Percentiles rank a stretch among this genome's conserved stretches.
phyloP scores from a whole-genome alignment of 1,140 invertebrate species.

The Wasmannia auropunctata region DNA sequence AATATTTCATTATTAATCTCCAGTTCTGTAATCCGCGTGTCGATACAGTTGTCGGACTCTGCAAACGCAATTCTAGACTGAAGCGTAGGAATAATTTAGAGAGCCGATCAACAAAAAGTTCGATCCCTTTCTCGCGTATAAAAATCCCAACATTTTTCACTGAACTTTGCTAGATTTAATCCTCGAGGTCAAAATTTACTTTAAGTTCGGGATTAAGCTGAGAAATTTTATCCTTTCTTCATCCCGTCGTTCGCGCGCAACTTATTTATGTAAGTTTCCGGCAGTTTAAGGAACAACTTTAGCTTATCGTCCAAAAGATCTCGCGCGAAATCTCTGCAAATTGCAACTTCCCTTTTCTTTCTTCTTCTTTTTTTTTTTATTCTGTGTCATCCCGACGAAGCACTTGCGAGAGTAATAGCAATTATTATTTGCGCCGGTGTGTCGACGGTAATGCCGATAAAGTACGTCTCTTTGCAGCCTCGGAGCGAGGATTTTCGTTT shows the following conservation, averaged over 20 bases:
- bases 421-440: conserved; percentile 10
- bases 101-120: not conserved
- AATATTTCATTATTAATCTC: too few relatives aligned
- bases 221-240: conserved; percentile 18
- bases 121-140: not conserved
- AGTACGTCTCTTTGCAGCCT: not conserved
- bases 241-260: not conserved
- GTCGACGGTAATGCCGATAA: conserved; percentile 13
- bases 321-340: not conserved
- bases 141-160: conserved; percentile 9
- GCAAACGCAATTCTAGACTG: too few relatives aligned
- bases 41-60: too few relatives aligned
- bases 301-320: not conserved
- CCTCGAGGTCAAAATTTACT: not conserved
- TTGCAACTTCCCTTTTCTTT: not conserved
- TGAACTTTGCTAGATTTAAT: conserved; percentile 23
- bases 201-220: conserved; percentile 4
- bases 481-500: not conserved
- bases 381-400: not conserved
- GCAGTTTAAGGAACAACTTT: not conserved
- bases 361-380: not conserved
- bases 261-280: conserved; percentile 37
- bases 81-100: too few relatives aligned
- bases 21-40: too few relatives aligned
- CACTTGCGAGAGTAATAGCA: not conserved